These are phyloP conservation scores for Sclerodermus sp. DNA, from an alignment of 2,888 invertebrate species.

Conservation along the genomic window DNA sequence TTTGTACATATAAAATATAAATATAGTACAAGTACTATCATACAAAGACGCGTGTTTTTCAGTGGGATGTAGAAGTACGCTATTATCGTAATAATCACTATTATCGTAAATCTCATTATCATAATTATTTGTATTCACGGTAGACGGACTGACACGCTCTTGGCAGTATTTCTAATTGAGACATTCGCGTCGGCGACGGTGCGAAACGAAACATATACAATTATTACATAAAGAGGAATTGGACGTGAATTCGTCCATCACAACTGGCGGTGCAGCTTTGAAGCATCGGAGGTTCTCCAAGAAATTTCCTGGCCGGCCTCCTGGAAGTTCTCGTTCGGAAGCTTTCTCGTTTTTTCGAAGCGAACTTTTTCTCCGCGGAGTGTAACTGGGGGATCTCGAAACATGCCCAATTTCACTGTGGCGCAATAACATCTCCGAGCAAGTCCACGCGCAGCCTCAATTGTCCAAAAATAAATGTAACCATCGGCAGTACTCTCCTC, in stretches of 20 bases:
- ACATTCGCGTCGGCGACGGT: not conserved
- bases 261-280: not conserved
- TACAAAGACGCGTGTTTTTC: conserved; percentile 45
- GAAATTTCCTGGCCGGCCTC: not conserved
- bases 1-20: conserved; percentile 58
- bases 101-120: not conserved
- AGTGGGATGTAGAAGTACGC: conserved; percentile 34
- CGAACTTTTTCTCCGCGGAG: too few relatives aligned
- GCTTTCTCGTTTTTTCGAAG: too few relatives aligned
- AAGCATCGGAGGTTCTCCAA: not conserved
- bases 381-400: too few relatives aligned
- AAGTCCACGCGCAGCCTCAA: too few relatives aligned
- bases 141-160: conserved; percentile 35
- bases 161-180: conserved; percentile 9
- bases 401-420: too few relatives aligned
- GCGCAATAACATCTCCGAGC: too few relatives aligned
- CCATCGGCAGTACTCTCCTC: too few relatives aligned
- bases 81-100: conserved; percentile 24
- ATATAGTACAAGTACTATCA: conserved; percentile 55
- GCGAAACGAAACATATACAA: not conserved
- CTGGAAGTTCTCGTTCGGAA: too few relatives aligned
- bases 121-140: conserved; percentile 24
- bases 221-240: not conserved
- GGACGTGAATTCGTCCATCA: not conserved
- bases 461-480: too few relatives aligned